Conservation (phyloP, 2,113 vertebrate species). For the Eudyptes chrysolophus region DNA sequence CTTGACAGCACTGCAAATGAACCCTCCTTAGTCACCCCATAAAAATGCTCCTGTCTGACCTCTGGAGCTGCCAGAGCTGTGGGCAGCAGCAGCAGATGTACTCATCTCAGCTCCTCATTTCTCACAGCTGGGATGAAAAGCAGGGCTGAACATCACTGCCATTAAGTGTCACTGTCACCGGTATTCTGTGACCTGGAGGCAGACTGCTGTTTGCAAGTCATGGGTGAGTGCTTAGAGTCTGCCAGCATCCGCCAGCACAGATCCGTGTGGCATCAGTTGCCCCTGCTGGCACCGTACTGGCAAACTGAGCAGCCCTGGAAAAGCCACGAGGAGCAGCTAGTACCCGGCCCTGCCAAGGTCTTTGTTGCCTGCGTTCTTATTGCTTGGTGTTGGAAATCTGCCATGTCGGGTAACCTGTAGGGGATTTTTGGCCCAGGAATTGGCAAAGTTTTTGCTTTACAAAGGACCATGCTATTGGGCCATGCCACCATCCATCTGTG, state of each 20-base stretch:
- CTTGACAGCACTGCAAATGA: neutral
- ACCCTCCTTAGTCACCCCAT: neutral
- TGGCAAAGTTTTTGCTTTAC: slow-evolving; percentile 10
- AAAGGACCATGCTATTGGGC: neutral
- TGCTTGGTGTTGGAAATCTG: neutral
- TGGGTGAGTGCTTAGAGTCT: neutral
- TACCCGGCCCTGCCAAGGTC: neutral
- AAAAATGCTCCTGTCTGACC: neutral
- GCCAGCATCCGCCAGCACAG: neutral
- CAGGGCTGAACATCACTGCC: neutral
- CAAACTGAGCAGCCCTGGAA: neutral
- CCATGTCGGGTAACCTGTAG: neutral
- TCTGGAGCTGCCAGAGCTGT: neutral
- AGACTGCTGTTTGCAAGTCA: neutral
- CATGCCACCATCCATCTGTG: slow-evolving; percentile 3
- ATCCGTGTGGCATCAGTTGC: neutral
- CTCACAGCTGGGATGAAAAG: neutral
- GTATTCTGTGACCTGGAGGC: neutral
- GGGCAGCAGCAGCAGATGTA: neutral
- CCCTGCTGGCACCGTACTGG: neutral
- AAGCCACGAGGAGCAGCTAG: neutral
- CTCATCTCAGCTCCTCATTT: neutral
- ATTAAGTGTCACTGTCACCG: neutral
- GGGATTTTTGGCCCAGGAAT: neutral
- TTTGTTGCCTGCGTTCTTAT: neutral